Base-by-base conservation (phyloP, 2,797 vertebrate species). In the Tauraco hartlaubi region DNA sequence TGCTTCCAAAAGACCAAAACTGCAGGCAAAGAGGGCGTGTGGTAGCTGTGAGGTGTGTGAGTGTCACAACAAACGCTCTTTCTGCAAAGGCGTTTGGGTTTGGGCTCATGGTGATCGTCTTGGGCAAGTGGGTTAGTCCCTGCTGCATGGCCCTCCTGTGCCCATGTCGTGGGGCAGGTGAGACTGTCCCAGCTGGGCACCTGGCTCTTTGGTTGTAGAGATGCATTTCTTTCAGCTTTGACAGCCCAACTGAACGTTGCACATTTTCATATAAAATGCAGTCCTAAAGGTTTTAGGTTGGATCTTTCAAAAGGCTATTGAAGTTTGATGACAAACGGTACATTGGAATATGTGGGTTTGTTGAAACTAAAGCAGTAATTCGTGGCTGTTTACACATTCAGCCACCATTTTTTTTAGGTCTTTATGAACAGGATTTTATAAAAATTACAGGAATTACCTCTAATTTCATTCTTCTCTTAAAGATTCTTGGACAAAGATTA, bases 61-160 rank as follows among this genome's bases (percentile, higher is more conserved):
- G 15, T 4, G 12, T 9, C 54, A 37, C 17, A 41, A 21, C 10
- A 31, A 35, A 5, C 3, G 0, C 11, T 10, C 33, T 37, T 51
- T 56, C 33, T 35, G 35, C 31, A 48, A 44, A 74, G 56, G 7
- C 13, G 1, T 64, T 74, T 69, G 67, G 31, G 5, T 33, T 18
- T 29, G 20, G 41, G 31, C 20, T 73, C 2, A 0, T 1, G 0
- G 8, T 0, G 0, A 5, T 15, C 6, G 9, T 13, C 23, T 44
- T 21, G 28, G 51, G 39, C 25, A 28, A 4, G 6, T 21, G 46
- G 15, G 22, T 33, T 35, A 17, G 4, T 54, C 35, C 25, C 52
- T 48, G 15, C 43, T 23, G 22, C n/a, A 1, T 31, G 12, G 14
- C 15, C 25, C 26, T 28, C 16, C 37, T 13, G 3, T 58, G 19